Conservation (phyloP, 2,797 vertebrate genomes). For the Ptychadena robeensis region DNA sequence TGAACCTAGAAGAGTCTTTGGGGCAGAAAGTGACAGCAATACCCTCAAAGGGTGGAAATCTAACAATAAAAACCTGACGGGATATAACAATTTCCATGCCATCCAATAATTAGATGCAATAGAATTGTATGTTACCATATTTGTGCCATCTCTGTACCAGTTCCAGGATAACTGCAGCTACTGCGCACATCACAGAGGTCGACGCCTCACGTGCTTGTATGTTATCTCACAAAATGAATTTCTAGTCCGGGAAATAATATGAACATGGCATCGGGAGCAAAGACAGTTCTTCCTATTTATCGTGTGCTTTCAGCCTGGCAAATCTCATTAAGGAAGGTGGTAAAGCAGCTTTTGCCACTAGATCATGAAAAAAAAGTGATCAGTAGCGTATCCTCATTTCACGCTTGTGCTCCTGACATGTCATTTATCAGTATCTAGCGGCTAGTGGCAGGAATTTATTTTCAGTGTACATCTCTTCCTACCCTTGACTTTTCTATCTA, state of each 20-base stretch:
- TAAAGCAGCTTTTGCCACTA: slow-evolving; percentile 51
- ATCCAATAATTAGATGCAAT: too few relatives aligned
- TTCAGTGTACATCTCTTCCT: slow-evolving; percentile 46
- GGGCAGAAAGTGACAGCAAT: too few relatives aligned
- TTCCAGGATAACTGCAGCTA: not conserved
- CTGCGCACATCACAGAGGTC: not conserved
- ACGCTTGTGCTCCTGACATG: slow-evolving; percentile 65
- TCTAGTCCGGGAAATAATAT: slow-evolving; percentile 23
- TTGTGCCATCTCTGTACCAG: not conserved
- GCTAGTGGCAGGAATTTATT: slow-evolving; percentile 62
- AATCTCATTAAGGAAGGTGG: slow-evolving; percentile 67
- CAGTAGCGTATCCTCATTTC: slow-evolving; percentile 69
- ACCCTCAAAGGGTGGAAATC: too few relatives aligned
- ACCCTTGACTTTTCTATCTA: slow-evolving; percentile 57
- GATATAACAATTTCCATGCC: too few relatives aligned
- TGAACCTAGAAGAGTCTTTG: too few relatives aligned
- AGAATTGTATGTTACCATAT: not conserved
- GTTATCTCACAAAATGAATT: not conserved
- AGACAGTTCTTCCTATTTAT: slow-evolving; percentile 62
- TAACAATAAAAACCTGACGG: too few relatives aligned
- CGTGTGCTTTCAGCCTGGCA: slow-evolving; percentile 62
- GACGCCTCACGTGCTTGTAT: slow-evolving; percentile 2
- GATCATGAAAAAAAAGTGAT: slow-evolving; percentile 67
- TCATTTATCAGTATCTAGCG: slow-evolving; percentile 67
- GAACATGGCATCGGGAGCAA: slow-evolving; percentile 58